Evolutionary conservation across 2,888 invertebrate genomes (phyloP), one percentile per base, ranked within the genome.

Genomic region (Leptura quadrifasciata): DNA sequence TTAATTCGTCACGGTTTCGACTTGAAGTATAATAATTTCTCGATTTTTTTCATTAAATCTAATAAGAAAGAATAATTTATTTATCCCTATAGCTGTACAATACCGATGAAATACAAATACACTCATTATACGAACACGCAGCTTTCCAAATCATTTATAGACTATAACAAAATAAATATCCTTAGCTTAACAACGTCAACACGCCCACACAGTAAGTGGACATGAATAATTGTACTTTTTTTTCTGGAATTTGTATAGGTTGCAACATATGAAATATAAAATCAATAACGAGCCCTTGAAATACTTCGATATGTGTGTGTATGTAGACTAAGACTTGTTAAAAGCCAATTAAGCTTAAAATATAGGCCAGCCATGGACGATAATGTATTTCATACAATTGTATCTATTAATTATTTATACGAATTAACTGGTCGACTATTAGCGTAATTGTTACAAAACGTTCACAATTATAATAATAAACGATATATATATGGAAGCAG

Each of bases 111-210:
- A 67, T 54, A 24, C 67, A 67, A 58, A 61, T 61, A 35, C 35
- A 61, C 31, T 64, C 20, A 61, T 61, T 61, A 61, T 61, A 27
- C 17, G 31, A 27, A 31, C 31, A 27, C 60, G 60, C 31, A 31
- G 39, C 55, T 71, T 71, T 71, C 61, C 52, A 27, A 71, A 71
- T 71, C 71, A 60, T 71, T 60, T 60, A 61, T 17, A 54, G 24
- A 47, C 68, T 54, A 55, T 18, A 55, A 35, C 18, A 60, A 47
- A 54, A 67, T 39, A 60, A 71, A 71, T 71, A 47, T 61, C 71
- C 8, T 47, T 68, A 60, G 47, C 24, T 47, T 71, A 71, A 60
- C 69, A 69, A 39, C 60, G 47, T 71, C 71, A 60, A 47, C 47
- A 71, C 71, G 71, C 71, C 60, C 47, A 61, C 71, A 15, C 54